A percentile compares a stretch with the other conserved stretches of the same genome.
Evolutionary conservation across 2,797 vertebrate species (phyloP).

Genomic region (Crenichthys baileyi): DNA sequence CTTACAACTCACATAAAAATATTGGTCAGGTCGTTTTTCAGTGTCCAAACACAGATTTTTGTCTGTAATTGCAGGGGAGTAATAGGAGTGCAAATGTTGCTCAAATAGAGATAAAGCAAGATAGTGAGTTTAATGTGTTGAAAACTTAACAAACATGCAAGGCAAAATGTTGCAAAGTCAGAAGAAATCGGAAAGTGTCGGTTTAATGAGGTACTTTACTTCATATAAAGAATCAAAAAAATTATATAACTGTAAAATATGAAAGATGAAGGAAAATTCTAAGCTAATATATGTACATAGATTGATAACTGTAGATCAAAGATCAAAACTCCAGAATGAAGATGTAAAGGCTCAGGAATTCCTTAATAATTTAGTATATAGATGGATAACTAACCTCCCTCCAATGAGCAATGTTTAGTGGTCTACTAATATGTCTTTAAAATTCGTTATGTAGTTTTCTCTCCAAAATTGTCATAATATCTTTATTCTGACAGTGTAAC

Average conservation of each 20-base stretch:
- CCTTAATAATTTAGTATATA: not conserved
- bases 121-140: not conserved
- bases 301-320: not conserved
- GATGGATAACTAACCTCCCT: not conserved
- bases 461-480: not conserved
- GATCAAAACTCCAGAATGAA: not conserved
- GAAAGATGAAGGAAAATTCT: conserved; percentile 10
- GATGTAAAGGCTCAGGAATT: not conserved
- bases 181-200: not conserved
- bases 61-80: conserved; percentile 37
- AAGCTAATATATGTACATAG: conserved; percentile 7
- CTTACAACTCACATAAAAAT: conserved; percentile 10
- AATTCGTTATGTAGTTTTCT: too few relatives aligned
- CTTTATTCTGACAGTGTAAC: not conserved
- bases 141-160: not conserved
- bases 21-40: conserved; percentile 17
- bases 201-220: not conserved
- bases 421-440: not conserved
- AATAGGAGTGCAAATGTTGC: conserved; percentile 13
- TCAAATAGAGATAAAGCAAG: not conserved
- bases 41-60: conserved; percentile 62
- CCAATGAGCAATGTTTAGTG: not conserved
- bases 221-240: not conserved
- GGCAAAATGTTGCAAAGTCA: not conserved
- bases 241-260: conserved; percentile 14